These are phyloP conservation scores for Podocnemis expansa DNA, from an alignment of 2,113 vertebrate genomes.

Conservation along the genomic window DNA sequence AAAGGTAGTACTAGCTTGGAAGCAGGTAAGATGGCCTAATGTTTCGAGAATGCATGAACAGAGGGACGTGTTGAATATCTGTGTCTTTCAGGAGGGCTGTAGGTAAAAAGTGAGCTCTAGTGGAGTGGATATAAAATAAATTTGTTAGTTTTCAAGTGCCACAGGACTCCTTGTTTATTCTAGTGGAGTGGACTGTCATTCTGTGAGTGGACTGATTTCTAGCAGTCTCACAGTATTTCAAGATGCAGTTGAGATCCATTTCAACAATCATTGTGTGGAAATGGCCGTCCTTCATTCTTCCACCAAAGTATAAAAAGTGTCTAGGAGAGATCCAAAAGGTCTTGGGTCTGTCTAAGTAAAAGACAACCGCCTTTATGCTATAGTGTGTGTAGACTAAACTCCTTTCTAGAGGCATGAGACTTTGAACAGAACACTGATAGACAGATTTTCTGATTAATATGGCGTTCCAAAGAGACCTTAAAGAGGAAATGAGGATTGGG, in stretches of 20 bases:
- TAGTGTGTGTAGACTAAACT: neutral
- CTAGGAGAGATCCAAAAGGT: neutral
- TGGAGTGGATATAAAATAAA: too few species aligned
- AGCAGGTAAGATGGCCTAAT: neutral
- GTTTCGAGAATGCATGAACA: neutral
- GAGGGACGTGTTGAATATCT: neutral
- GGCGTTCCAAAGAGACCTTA: neutral
- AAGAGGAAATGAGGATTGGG: neutral
- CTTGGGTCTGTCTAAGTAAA: neutral
- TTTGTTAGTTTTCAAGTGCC: too few species aligned
- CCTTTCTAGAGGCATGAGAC: neutral
- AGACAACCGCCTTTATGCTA: neutral
- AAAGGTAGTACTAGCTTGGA: neutral
- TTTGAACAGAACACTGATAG: neutral
- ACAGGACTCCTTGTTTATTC: too few species aligned
- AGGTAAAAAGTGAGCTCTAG: neutral
- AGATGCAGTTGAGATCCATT: neutral
- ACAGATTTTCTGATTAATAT: neutral
- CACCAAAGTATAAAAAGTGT: neutral
- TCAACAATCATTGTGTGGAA: neutral
- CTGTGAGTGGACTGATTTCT: neutral
- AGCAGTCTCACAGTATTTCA: neutral
- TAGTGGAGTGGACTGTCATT: neutral
- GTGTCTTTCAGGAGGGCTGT: too few species aligned
- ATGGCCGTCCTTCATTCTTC: neutral